A percentile compares a stretch with the other conserved stretches of the same genome.
Conservation (phyloP, 2,113 vertebrate species). For the Odocoileus virginianus region DNA sequence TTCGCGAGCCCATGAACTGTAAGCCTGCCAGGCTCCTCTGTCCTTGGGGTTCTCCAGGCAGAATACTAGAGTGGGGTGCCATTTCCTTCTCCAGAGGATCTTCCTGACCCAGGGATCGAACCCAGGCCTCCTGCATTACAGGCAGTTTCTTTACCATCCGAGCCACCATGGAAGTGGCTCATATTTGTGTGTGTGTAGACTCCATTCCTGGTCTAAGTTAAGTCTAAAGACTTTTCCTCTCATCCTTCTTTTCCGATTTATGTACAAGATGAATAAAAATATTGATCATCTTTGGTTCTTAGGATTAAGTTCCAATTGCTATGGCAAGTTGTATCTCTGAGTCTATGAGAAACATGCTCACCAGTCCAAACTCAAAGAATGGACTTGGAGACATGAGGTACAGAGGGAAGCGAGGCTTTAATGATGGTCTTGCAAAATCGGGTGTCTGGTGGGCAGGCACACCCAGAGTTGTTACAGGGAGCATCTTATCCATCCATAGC, state of each 20-base stretch:
- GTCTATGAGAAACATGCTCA: background rate
- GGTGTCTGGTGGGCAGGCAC: background rate
- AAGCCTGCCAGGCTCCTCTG: background rate
- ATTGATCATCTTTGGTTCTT: background rate
- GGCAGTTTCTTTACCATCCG: background rate
- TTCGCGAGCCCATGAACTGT: background rate
- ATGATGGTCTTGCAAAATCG: background rate
- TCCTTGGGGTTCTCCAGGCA: background rate
- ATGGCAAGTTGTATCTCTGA: background rate
- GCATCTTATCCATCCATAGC: background rate
- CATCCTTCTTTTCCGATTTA: background rate
- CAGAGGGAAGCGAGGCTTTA: background rate
- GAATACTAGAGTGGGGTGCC: background rate
- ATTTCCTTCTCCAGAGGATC: background rate
- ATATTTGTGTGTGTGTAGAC: background rate
- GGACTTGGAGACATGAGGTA: background rate
- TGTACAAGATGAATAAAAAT: slow-evolving; percentile 4
- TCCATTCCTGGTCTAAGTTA: background rate
- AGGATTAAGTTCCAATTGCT: background rate
- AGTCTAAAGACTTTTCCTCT: background rate
- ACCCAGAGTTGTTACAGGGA: background rate
- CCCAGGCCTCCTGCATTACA: background rate
- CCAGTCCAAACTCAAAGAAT: background rate
- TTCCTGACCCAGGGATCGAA: background rate
- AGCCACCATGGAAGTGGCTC: background rate